Base-by-base conservation (phyloP, 1,140 invertebrate genomes). In the Pissodes strobi region DNA sequence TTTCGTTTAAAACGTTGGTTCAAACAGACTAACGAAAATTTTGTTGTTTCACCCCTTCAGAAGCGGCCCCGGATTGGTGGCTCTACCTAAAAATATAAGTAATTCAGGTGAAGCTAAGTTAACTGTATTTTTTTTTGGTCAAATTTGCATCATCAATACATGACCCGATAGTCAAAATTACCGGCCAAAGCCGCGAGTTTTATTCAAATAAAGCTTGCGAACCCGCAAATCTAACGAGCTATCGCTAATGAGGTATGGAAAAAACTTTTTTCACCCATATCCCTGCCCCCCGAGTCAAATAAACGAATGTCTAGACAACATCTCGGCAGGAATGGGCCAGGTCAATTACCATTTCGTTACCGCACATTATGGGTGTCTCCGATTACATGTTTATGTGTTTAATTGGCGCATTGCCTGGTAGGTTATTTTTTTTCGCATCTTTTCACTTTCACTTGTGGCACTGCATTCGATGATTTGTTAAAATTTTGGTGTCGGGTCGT, bases 341-440 rank as follows among this genome's bases (percentile, higher is more conserved):
- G 45, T 65, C 63, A 65, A 65, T 65, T 58, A 58, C 63, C 53
- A 59, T 38, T 53, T 21, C 25, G 56, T 37, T 52, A 38, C 38
- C 30, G 69, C 18, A 52, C 38, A 68, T 56, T 48, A 72, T 72
- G 71, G 71, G 46, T 66, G 65, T 71, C n/a, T 68, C 67, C 15
- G 69, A 72, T 68, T 72, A 69, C 64, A 64, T 70, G 37, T 68
- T 76, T 37, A 49, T 74, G 66, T 76, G 74, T 65, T 61, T 76
- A 30, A 49, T 76, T 6, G 68, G 73, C 58, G 52, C 70, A 10
- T 63, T 76, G 46, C 74, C 74, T 38, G 74, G 74, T 76, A 70
- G 51, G 67, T 72, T 48, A 22, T 57, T 58, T 61, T 52, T 48
- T 51, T 56, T 46, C 38, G 15, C n/a, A n/a, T n/a, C 30, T 57